Evolutionary conservation across 2,888 invertebrate genomes (phyloP), one percentile per base, ranked within the genome.

Genomic region (Macrophya annulata): DNA sequence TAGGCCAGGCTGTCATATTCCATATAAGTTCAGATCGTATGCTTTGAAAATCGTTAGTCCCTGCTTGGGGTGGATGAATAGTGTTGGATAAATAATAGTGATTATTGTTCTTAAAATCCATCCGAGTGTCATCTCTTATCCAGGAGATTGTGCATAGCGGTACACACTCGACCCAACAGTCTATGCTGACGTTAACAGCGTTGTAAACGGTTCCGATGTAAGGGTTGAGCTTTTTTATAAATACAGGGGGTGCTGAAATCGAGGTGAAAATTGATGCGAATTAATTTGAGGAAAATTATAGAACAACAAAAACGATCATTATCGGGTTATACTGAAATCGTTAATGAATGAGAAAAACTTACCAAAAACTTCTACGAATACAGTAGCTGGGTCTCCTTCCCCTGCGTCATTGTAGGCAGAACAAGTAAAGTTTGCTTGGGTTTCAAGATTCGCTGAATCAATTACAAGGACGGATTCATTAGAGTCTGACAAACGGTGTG

Each of bases 371-470:
- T 97, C 95, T 89, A 98, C 95, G 90, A 95, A 95, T 84, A 96
- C 95, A 55, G 95, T 95, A 37, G 96, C 96, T 76, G 96, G 94
- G 85, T 95, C 95, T 81, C 97, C 97, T 89, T 96, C 96, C 0
- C 98, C 99, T 0, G 98, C 98, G 15, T 97, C 96, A 93, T 98
- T 98, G 93, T 96, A 95, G 0, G 98, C 98, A 88, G 96, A 95
- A 92, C 99, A 99, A 0, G 98, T 97, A 94, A 98, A 98, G 94
- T 98, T 98, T 90, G 97, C 97, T 87, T 98, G 96, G 81, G 97
- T 97, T 92, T 97, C 97, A 87, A 99, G 94, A 15, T 97, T 96
- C 17, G 98, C 98, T 0, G 98, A 97, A 87, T 96, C 96, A 87
- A 98, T 96, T 45, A 96, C 97, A 95, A 97, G 97, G 90, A 96